These are phyloP conservation scores for Notarius lentiginosus DNA, from an alignment of 2,113 vertebrate species.

Conservation along the genomic window DNA sequence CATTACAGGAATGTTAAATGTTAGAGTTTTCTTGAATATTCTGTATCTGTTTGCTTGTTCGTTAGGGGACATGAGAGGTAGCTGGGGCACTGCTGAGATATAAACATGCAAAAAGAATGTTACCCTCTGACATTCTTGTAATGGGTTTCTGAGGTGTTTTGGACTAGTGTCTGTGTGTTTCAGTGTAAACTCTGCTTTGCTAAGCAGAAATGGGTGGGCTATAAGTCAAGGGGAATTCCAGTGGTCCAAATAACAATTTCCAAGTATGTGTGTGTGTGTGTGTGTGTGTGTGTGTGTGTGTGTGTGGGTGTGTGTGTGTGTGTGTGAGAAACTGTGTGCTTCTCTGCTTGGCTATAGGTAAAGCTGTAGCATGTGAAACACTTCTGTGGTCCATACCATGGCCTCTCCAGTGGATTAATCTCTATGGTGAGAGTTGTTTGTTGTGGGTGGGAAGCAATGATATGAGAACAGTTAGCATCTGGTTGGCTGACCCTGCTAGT, in stretches of 20 bases:
- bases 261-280: neutral
- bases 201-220: slow-evolving; percentile 5
- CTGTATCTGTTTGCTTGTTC: neutral
- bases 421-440: slow-evolving; percentile 46
- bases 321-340: neutral
- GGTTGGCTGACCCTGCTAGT: slow-evolving; percentile 22
- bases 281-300: neutral
- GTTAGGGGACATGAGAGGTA: neutral
- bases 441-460: slow-evolving; percentile 47
- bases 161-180: neutral
- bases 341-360: slow-evolving; percentile 32
- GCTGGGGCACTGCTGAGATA: slow-evolving; percentile 2
- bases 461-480: slow-evolving; percentile 47
- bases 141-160: neutral
- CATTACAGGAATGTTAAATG: neutral
- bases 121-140: neutral
- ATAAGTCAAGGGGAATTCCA: slow-evolving; percentile 34
- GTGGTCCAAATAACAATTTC: neutral
- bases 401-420: slow-evolving; percentile 40
- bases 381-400: slow-evolving; percentile 11
- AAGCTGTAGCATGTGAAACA: slow-evolving; percentile 34
- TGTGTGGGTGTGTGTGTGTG: neutral
- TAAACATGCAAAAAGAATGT: slow-evolving; percentile 1
- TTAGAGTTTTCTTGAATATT: neutral
- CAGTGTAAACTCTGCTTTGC: slow-evolving; percentile 15